phyloP scores from a whole-genome alignment of 1,140 invertebrate species.

The Trachymyrmex cornetzi region DNA sequence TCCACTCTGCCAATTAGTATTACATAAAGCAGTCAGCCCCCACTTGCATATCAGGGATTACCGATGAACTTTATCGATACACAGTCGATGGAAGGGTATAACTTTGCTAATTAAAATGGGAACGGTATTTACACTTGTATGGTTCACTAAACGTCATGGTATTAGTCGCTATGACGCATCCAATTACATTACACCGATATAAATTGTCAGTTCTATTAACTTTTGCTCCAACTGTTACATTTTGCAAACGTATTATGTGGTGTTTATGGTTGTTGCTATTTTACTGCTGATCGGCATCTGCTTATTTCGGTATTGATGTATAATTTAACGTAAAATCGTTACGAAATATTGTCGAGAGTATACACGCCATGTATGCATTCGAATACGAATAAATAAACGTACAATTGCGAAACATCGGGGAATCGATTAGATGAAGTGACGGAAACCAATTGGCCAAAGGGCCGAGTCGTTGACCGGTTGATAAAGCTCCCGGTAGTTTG shows the following conservation, averaged over 20 bases:
- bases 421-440: conserved; percentile 58
- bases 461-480: conserved; percentile 38
- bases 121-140: conserved; percentile 13
- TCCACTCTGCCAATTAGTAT: conserved; percentile 59
- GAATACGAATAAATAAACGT: conserved; percentile 23
- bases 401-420: conserved; percentile 39
- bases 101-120: conserved; percentile 50
- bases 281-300: background rate
- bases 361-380: background rate
- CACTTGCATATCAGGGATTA: conserved; percentile 51
- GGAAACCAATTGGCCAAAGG: conserved; percentile 23
- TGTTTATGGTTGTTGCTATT: background rate
- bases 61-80: conserved; percentile 53
- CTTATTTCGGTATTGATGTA: background rate
- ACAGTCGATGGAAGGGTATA: conserved; percentile 14
- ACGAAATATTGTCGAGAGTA: background rate
- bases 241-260: background rate
- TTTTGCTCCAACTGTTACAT: conserved; percentile 5
- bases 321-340: background rate
- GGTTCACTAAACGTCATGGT: conserved; percentile 26
- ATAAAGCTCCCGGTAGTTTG: conserved; percentile 45
- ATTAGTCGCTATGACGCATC: background rate
- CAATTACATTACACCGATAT: conserved; percentile 16
- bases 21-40: conserved; percentile 46
- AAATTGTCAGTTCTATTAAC: conserved; percentile 20